Base-by-base conservation (phyloP, 1,140 invertebrate genomes). In the Tenebrio molitor region DNA sequence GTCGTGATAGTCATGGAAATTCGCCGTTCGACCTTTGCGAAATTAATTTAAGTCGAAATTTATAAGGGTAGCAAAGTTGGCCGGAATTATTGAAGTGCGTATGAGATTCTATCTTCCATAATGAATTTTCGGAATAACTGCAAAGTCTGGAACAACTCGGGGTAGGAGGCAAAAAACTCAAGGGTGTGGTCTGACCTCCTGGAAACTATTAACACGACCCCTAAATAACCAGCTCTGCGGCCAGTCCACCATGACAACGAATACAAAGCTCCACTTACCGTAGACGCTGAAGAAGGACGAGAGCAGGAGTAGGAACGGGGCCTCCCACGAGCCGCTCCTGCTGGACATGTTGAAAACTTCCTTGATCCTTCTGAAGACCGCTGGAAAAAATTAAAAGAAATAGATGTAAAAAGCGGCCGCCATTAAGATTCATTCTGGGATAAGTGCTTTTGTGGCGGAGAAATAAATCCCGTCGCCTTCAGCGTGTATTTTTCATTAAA, bases 341-440 rank as follows among this genome's bases (percentile, higher is more conserved):
- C 50, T 58, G 50, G 21, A 23, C 50, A 58, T 58, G 50, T 58
- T 58, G 50, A n/a, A 58, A 33, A 58, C 21, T 58, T 58, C 50
- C 23, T 29, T 58, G 23, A 58, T 58, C 50, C 29, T 5, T 3
- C n/a, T 23, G 23, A 29, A 29, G 10, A 29, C 50, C 29, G 10
- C 50, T 39, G 36, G 2, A 39, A 39, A 39, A 39, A 39, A 39
- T 39, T 7, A 58, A 58, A 50, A 33, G 50, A 58, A 33, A 25
- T 12, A 53, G 10, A 12, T 23, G 46, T 53, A 58, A 58, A 29
- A 58, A 58, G 16, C 16, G 12, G 42, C 42, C 0, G 12, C 42
- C 42, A 46, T 46, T 46, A 46, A 17, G 14, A 50, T 50, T 50
- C 44, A 17, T 50, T 21, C 17, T 33, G 4, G 29, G 29, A 33